Conservation (phyloP, 1,140 invertebrate genomes). For the Calycopis cecrops region DNA sequence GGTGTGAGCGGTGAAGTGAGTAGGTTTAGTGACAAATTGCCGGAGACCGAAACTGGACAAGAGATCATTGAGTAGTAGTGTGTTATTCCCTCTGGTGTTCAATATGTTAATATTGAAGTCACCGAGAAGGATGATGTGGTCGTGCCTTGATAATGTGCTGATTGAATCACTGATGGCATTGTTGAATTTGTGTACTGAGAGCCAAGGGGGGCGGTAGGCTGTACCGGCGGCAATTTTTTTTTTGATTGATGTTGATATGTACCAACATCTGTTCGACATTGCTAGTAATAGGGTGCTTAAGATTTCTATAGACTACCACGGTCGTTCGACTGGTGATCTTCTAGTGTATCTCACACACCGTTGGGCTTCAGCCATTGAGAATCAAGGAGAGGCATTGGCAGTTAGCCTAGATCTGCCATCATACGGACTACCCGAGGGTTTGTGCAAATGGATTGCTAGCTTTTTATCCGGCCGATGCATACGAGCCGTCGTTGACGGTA, state of each 20-base stretch:
- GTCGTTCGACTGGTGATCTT: too few species aligned
- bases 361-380: too few species aligned
- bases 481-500: too few species aligned
- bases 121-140: neutral
- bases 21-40: neutral
- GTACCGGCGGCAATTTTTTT: neutral
- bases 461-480: too few species aligned
- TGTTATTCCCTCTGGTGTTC: neutral
- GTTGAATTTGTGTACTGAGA: neutral
- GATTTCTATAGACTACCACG: too few species aligned
- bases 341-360: too few species aligned
- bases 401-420: too few species aligned
- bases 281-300: too few species aligned
- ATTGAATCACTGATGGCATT: neutral
- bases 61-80: neutral
- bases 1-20: neutral
- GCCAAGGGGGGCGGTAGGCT: neutral
- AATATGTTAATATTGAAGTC: slow-evolving; percentile 5
- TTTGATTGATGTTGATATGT: neutral
- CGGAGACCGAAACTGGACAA: neutral
- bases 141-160: neutral
- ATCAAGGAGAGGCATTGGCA: too few species aligned
- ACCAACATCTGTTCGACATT: too few species aligned
- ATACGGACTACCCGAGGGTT: too few species aligned
- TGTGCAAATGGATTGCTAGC: too few species aligned